Evolutionary conservation across 1,140 invertebrate species (phyloP).

Genomic region (Drosophila insularis): DNA sequence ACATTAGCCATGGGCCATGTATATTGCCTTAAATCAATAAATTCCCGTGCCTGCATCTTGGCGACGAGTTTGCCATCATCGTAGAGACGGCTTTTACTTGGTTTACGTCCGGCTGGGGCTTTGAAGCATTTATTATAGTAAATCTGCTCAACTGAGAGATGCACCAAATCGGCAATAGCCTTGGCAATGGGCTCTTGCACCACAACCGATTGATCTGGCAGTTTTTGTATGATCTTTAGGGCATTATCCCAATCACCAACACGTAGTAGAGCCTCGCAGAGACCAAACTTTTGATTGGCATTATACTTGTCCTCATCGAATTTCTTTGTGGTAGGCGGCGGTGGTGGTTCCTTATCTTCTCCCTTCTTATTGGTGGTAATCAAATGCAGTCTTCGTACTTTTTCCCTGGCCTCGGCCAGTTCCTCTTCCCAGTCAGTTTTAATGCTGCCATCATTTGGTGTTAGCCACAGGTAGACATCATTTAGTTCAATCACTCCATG

Average conservation of each 20-base stretch:
- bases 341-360: constrained; percentile 87
- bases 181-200: constrained; percentile 91
- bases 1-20: constrained; percentile 94
- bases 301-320: constrained; percentile 86
- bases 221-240: constrained; percentile 88
- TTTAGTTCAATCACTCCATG: constrained; percentile 93
- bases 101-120: constrained; percentile 51
- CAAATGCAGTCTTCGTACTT: constrained; percentile 92
- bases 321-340: constrained; percentile 86
- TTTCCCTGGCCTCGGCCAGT: constrained; percentile 92
- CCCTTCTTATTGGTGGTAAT: constrained; percentile 93
- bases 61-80: constrained; percentile 64
- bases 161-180: constrained; percentile 91
- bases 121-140: constrained; percentile 89
- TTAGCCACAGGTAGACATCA: constrained; percentile 95
- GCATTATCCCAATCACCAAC: constrained; percentile 96
- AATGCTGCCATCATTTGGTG: constrained; percentile 92
- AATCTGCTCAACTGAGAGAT: constrained; percentile 93
- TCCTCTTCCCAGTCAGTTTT: constrained; percentile 91
- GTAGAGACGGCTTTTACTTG: constrained; percentile 54
- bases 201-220: constrained; percentile 92
- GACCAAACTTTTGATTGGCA: constrained; percentile 96
- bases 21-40: constrained; percentile 89
- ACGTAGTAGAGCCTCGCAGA: constrained; percentile 93
- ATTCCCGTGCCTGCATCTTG: constrained; percentile 83